Evolutionary conservation across 2,797 vertebrate genomes (phyloP), one percentile per base, ranked within the genome.

Genomic region (Gobionotothen gibberifrons): DNA sequence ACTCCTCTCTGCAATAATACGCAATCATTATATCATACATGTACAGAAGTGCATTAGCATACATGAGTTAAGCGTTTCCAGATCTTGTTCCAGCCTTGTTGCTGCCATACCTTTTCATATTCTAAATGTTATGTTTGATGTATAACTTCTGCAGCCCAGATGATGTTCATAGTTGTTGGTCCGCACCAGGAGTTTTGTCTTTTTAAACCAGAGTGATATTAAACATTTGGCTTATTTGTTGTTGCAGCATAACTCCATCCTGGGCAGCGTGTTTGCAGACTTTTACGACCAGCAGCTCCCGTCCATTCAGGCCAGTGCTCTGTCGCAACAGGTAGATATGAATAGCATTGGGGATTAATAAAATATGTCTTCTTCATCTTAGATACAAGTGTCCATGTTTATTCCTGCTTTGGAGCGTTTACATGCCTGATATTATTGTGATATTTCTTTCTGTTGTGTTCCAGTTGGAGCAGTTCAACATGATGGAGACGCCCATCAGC

Each of bases 201-300:
- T 9, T 42, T 26, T 46, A 40, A 5, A 46, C 17, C 53, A 71
- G 44, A 58, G 11, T 43, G 0, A 73, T 4, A 79, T 74, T 76
- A 43, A 84, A 46, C 40, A 16, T 59, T 26, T 68, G 42, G 6
- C 22, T 19, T 89, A 54, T 82, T 82, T 90, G 64, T 93, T 81
- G 47, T 95, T 92, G 70, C 94, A 97, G 97, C 96, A 98, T 85
- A 96, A 95, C 71, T 96, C 97, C 89, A 95, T 96, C 72, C 93
- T 98, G 93, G 95, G 96, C 85, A 96, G 96, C 81, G 95, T 97
- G 88, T 98, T 98, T 90, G 96, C 96, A 78, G 97, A 97, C 87
- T 98, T 95, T 94, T 98, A 97, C 65, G 97, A 98, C 91, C 97
- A 98, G 94, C 97, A 98, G 95, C 94, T 98, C 90, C 95, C 96